These are phyloP conservation scores for Alviniconcha marisindica DNA, from an alignment of 1,140 invertebrate genomes.

Conservation along the genomic window DNA sequence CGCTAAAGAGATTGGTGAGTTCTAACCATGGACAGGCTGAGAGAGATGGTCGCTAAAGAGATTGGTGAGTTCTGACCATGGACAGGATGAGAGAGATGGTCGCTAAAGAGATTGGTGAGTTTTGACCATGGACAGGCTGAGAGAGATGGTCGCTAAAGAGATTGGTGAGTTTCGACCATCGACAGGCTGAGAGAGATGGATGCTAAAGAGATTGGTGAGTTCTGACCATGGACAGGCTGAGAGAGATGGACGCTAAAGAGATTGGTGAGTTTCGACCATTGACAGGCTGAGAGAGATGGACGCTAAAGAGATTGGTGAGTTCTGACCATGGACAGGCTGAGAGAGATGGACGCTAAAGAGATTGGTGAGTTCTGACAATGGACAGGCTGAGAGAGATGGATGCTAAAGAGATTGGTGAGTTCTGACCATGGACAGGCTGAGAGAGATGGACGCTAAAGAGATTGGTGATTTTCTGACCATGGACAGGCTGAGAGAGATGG, in stretches of 20 bases:
- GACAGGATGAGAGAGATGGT: slow-evolving; percentile 91
- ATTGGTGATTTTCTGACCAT: slow-evolving; percentile 87
- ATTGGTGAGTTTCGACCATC: no score
- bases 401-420: no score
- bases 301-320: slow-evolving; percentile 88
- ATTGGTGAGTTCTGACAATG: no score
- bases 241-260: slow-evolving; percentile 92
- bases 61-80: slow-evolving; percentile 87
- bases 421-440: no score
- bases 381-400: no score
- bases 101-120: slow-evolving; percentile 88
- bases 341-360: slow-evolving; percentile 92
- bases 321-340: slow-evolving; percentile 85
- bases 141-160: no score
- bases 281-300: slow-evolving; percentile 91
- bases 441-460: slow-evolving; percentile 88
- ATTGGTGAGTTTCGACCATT: slow-evolving; percentile 86
- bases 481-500: slow-evolving; percentile 89
- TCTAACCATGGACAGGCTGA: slow-evolving; percentile 86
- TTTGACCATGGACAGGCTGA: no score
- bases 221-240: slow-evolving; percentile 86
- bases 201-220: slow-evolving; percentile 89
- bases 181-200: no score
- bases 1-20: slow-evolving; percentile 87
- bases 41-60: slow-evolving; percentile 92